phyloP scores from a whole-genome alignment of 30 jellyfish, hydroid and myxozoan genomes.

The Cassiopea xamachana region DNA sequence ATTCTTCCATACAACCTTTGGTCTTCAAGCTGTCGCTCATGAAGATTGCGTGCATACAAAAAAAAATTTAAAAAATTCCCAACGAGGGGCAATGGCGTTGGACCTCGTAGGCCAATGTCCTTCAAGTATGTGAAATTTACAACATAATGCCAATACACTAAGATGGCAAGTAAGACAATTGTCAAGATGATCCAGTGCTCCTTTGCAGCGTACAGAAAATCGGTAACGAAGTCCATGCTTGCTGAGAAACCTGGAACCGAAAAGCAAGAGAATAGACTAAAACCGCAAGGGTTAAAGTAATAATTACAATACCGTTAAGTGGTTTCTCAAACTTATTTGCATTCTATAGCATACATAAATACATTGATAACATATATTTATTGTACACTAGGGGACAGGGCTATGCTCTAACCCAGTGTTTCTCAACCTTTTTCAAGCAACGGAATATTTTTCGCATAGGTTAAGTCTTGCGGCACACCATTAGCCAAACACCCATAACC shows the following conservation, averaged over 20 bases:
- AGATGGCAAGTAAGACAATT: not conserved
- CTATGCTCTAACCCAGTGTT: too few species aligned
- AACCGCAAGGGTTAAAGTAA: too few species aligned
- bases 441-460: too few species aligned
- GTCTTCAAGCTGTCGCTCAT: constrained; percentile 1
- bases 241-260: not conserved
- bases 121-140: constrained; percentile 29
- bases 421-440: too few species aligned
- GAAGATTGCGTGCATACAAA: not conserved
- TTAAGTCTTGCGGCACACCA: too few species aligned
- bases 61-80: constrained; percentile 18
- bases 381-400: too few species aligned
- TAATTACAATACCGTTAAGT: too few species aligned
- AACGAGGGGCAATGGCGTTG: constrained; percentile 57
- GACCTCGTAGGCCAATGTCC: constrained; percentile 52
- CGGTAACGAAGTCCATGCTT: constrained; percentile 27
- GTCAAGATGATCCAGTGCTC: constrained; percentile 54
- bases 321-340: too few species aligned
- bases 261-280: not conserved
- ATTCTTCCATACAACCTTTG: constrained; percentile 52
- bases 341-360: too few species aligned
- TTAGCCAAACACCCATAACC: too few species aligned
- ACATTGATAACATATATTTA: too few species aligned
- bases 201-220: not conserved
- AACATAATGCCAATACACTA: constrained; percentile 37